A percentile compares a stretch with the other conserved stretches of the same genome.
Conservation (phyloP, 2,113 vertebrate genomes). For the Archocentrus centrarchus region DNA sequence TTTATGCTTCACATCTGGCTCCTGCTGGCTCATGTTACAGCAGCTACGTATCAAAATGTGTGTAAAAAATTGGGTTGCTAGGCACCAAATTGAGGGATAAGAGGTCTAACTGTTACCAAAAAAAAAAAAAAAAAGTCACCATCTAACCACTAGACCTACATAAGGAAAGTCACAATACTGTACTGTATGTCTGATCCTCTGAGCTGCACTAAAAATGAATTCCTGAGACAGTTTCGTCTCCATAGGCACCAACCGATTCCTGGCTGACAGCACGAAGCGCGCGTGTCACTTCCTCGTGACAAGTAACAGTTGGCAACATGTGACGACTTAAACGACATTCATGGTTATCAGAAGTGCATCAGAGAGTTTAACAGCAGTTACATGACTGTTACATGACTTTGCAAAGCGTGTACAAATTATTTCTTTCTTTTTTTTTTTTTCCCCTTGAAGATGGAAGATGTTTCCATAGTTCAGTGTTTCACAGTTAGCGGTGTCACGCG, state of each 20-base stretch:
- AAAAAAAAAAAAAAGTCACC: too few relatives aligned
- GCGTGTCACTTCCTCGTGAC: not conserved
- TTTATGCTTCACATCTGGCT: too few relatives aligned
- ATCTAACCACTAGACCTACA: not conserved
- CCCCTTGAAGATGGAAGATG: conserved; percentile 8
- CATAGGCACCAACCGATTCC: not conserved
- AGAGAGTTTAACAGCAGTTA: not conserved
- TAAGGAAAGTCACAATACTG: not conserved
- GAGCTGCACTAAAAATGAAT: conserved; percentile 29
- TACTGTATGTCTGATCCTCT: not conserved
- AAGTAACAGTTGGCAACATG: conserved; percentile 12
- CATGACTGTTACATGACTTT: not conserved
- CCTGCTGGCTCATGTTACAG: too few relatives aligned
- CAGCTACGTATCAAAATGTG: too few relatives aligned
- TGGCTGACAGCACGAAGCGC: conserved; percentile 6
- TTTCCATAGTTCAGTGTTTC: conserved; percentile 9
- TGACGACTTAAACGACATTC: not conserved
- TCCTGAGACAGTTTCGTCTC: conserved; percentile 14
- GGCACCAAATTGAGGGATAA: too few relatives aligned
- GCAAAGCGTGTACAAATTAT: not conserved
- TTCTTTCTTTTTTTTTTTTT: not conserved
- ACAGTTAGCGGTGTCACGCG: not conserved
- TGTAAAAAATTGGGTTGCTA: too few relatives aligned
- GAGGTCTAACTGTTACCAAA: too few relatives aligned
- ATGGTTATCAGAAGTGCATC: not conserved